phyloP scores from a whole-genome alignment of 2,888 invertebrate species.

The Thyatira batis region DNA sequence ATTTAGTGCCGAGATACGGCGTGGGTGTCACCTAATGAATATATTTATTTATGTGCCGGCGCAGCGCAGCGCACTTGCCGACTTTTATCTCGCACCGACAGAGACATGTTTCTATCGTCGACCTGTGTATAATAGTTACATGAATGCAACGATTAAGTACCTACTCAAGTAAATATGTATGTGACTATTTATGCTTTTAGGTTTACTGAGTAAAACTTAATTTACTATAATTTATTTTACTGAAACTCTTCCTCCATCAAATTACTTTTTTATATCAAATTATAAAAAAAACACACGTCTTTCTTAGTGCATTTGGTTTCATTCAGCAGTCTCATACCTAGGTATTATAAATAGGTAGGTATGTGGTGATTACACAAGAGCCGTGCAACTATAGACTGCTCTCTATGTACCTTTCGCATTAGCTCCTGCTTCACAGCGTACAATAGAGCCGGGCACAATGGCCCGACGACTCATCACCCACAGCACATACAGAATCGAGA shows the following conservation, averaged over 20 bases:
- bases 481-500: conserved; percentile 56
- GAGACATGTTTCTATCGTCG: conserved; percentile 51
- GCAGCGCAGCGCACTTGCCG: conserved; percentile 45
- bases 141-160: conserved; percentile 26
- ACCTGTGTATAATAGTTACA: conserved; percentile 19
- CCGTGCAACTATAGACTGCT: conserved; percentile 1
- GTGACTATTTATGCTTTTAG: conserved; percentile 13
- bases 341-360: too few species aligned
- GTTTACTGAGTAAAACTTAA: conserved; percentile 24
- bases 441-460: conserved; percentile 36
- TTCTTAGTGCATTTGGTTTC: too few species aligned
- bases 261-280: too few species aligned
- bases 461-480: conserved; percentile 53
- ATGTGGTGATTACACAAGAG: neutral
- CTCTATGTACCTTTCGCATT: conserved; percentile 29
- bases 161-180: conserved; percentile 24
- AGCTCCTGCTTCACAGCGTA: conserved; percentile 31
- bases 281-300: too few species aligned
- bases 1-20: conserved; percentile 77
- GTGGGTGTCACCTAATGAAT: conserved; percentile 82
- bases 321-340: too few species aligned
- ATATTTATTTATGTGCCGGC: conserved; percentile 76
- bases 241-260: too few species aligned
- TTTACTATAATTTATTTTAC: too few species aligned
- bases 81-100: conserved; percentile 70